These are phyloP conservation scores for Phrynocephalus vlangalii DNA, from an alignment of 2,797 vertebrate genomes.

Conservation along the genomic window DNA sequence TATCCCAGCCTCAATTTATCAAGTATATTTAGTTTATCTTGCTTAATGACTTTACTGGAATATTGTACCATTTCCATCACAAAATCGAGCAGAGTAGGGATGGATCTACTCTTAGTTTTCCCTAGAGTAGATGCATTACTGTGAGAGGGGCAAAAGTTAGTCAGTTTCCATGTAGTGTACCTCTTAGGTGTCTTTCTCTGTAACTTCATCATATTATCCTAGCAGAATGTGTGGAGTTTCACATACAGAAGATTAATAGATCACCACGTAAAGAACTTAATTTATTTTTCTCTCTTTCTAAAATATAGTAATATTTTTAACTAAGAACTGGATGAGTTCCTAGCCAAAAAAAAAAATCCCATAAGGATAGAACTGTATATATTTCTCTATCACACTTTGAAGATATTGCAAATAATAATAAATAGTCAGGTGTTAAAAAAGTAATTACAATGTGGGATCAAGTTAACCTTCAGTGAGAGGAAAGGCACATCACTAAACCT, in stretches of 20 bases:
- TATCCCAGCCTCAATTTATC: no score
- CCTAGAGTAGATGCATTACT: background rate
- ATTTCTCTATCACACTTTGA: conserved; percentile 40
- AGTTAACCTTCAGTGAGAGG: conserved; percentile 25
- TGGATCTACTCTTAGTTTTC: background rate
- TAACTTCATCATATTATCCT: background rate
- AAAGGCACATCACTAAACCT: background rate
- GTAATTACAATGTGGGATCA: conserved; percentile 32
- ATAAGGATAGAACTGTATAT: background rate
- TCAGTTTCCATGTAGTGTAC: background rate
- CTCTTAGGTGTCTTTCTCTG: background rate
- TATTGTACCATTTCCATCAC: background rate
- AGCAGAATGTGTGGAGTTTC: background rate
- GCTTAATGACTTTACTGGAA: no score
- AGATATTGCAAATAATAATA: conserved; percentile 33
- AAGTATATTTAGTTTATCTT: no score
- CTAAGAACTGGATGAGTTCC: conserved; percentile 16
- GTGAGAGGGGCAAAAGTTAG: background rate
- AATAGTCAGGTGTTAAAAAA: conserved; percentile 30
- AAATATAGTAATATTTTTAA: conserved; percentile 1
- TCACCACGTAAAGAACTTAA: background rate
- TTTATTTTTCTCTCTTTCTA: background rate
- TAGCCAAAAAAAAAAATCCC: conserved; percentile 30
- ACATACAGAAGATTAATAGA: background rate
- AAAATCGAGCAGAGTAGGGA: background rate